Conservation (phyloP, 2,113 vertebrate species). For the Chauna torquata region DNA sequence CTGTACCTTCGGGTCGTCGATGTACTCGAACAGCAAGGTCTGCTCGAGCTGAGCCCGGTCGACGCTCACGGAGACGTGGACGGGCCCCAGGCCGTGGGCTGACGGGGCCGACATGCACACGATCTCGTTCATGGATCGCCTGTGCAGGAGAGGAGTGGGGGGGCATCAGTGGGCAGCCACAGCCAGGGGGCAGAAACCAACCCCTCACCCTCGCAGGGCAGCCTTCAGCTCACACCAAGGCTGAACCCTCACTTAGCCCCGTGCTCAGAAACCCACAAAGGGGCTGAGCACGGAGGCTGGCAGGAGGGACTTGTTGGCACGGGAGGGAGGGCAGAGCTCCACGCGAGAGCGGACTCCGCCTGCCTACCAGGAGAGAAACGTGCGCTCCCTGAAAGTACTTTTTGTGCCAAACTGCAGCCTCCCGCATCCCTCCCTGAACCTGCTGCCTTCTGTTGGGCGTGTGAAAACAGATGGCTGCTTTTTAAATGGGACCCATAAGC, state of each 20-base stretch:
- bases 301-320: not conserved
- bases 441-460: constrained; percentile 39
- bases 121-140: constrained; percentile 91
- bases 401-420: constrained; percentile 22
- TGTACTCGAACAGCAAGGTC: constrained; percentile 92
- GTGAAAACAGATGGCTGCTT: constrained; percentile 51
- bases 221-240: not conserved
- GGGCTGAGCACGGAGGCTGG: fast-evolving
- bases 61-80: constrained; percentile 89
- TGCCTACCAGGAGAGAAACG: not conserved
- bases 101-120: constrained; percentile 91
- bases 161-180: fast-evolving
- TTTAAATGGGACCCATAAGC: not conserved
- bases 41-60: constrained; percentile 88
- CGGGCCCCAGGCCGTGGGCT: constrained; percentile 83
- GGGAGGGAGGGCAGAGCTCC: not conserved
- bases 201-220: not conserved
- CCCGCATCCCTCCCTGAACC: constrained; percentile 27
- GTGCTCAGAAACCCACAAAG: fast-evolving
- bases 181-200: fast-evolving
- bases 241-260: not conserved
- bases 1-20: constrained; percentile 92
- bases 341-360: not conserved
- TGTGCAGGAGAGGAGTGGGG: constrained; percentile 9
- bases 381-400: not conserved